Conservation (phyloP, 2,113 vertebrate species). For the Cephalopterus ornatus region DNA sequence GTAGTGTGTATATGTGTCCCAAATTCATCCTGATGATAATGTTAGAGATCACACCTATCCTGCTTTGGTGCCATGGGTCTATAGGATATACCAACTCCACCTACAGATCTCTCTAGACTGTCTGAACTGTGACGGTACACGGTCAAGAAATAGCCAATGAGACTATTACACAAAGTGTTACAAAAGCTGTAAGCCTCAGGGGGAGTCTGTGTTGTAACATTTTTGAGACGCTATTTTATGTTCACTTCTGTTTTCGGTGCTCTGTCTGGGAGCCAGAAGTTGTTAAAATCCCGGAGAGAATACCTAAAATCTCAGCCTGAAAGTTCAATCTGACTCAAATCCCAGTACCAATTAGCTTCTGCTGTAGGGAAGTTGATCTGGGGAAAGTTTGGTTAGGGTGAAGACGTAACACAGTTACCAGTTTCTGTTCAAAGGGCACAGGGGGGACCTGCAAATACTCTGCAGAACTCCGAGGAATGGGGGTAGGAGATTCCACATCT, state of each 20-base stretch:
- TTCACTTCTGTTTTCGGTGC: neutral
- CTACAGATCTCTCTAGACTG: neutral
- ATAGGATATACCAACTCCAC: neutral
- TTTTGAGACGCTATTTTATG: neutral
- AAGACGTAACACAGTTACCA: neutral
- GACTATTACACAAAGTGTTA: neutral
- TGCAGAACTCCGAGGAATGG: neutral
- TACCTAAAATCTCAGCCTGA: constrained; percentile 16
- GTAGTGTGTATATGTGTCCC: neutral
- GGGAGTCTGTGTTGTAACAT: neutral
- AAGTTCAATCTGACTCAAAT: constrained; percentile 8
- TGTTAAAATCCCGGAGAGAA: neutral
- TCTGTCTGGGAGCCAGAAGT: neutral
- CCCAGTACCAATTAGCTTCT: constrained; percentile 7
- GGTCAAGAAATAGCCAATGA: neutral
- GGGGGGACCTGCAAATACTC: neutral
- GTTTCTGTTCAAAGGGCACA: constrained; percentile 5
- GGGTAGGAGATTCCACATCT: neutral
- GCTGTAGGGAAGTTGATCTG: neutral
- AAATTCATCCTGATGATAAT: neutral
- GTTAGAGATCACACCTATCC: neutral
- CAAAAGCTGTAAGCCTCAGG: neutral
- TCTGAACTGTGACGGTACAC: neutral
- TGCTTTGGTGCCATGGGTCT: neutral
- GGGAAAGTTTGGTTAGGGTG: neutral